Base-by-base conservation (phyloP, 1,140 invertebrate species). In the Onthophagus taurus region DNA sequence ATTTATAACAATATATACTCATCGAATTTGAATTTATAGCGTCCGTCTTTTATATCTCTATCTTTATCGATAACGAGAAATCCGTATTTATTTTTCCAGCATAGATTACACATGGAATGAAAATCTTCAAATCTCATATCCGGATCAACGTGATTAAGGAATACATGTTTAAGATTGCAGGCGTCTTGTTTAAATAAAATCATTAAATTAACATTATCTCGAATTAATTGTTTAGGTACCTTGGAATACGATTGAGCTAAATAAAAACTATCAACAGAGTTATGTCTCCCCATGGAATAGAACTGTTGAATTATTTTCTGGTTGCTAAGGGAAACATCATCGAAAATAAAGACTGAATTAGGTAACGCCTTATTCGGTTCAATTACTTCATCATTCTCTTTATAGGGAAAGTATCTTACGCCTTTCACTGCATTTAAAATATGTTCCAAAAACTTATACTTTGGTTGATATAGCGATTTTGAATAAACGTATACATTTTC, bases 121-220 rank as follows among this genome's bases (percentile, higher is more conserved):
- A 66, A 66, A 43, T 56, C 8, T 30, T 54, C 35, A 55, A 48
- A 67, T 2, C 33, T 31, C 49, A 69, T 63, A 48, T 68, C 61
- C 5, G 55, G 54, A n/a, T n/a, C n/a, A n/a, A 66, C 54, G 54
- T 68, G 60, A 48, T 68, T 60, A 19, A 59, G 47, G 44, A 60
- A 66, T 30, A 66, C 55, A 54, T 69, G 66, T 48, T 59, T 58
- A 14, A 67, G 51, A 59, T 68, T 68, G 11, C 53, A 50, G 34
- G 62, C 57, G 60, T 67, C 65, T 57, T 67, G 66, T 50, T 58
- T 60, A 54, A 68, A 68, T 18, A 67, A 17, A 13, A 66, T 44
- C 12, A 65, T 24, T 14, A 66, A 46, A 54, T 67, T 66, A 18
- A 51, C 47, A 60, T 65, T 70, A 50, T 70, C 65, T 7, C 63